Evolutionary conservation across 2,113 vertebrate genomes (phyloP), one percentile per base, ranked within the genome.

Genomic region (Dasyurus viverrinus): DNA sequence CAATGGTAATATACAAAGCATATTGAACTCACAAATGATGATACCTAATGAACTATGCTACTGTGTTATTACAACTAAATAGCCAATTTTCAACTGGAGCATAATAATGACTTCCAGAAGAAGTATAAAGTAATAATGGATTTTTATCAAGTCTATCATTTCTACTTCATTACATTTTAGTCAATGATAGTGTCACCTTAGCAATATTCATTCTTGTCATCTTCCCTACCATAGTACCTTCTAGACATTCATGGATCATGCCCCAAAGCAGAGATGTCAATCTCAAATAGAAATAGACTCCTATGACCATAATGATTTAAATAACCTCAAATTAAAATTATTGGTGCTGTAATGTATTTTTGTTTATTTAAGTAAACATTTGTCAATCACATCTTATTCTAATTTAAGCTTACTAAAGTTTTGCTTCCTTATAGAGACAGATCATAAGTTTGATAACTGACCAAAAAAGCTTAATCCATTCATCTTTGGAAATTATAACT

Each of bases 81-180:
- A 96, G n/a, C 19, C 8, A 53, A 89, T 2, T 46, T 54, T n/a
- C 92, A 60, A 19, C 22, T 2, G 16, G 36, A 84, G 68, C 22
- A 36, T 84, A 6, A 84, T 84, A 84, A 84, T 52, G 50, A 26
- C 89, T 89, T 89, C 96, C 2, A 30, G 0, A 8, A 47, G 27
- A 76, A 47, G 0, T 92, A 94, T 3, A 94, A 90, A 94, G n/a
- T 1, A 0, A 0, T 0, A 6, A 23, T 8, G n/a, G 91, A 36
- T 93, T 6, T 96, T 53, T 93, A 92, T 0, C 19, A 92, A 2
- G 9, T 24, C 14, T 25, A 2, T 26, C 0, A 0, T 42, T 94
- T 96, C 93, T 93, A 8, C 14, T 90, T 91, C n/a, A 54, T 53
- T 96, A 8, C 53, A 50, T 36, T 95, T 47, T 23, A 96, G 48